Evolutionary conservation across 2,888 invertebrate species (phyloP), one percentile per base, ranked within the genome.

Genomic region (Cantharis flavilabris): DNA sequence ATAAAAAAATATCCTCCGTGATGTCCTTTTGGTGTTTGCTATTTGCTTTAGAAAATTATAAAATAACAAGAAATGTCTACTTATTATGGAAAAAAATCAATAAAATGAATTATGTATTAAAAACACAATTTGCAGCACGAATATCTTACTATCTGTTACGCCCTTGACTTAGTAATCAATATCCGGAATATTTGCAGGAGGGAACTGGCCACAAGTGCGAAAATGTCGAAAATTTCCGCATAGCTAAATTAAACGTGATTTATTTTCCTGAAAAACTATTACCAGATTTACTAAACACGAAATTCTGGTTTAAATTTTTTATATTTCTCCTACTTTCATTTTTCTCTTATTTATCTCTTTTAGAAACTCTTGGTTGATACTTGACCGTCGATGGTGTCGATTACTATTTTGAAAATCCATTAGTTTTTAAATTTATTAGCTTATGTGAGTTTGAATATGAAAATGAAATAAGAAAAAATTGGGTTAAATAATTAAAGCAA

Each of bases 101-200:
- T 72, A 62, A 49, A 64, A 72, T 76, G 71, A 75, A 76, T 76
- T 73, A 73, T 76, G 71, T 33, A 76, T 72, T 65, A 73, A 73
- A 71, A 70, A 70, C 62, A 70, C 65, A 76, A 33, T 72, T 49
- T 73, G 30, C 73, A 49, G 67, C 76, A 76, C 76, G 76, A 76
- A 76, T 18, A 62, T n/a, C 70, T 20, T 30, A 20, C 70, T 76
- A 71, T 73, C 76, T 69, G 70, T 65, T 73, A 73, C 65, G 73
- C 70, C 76, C 76, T 76, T 73, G 73, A 73, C 64, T 72, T 70
- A 67, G 65, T 71, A 76, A 76, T 76, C 76, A 73, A 76, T 76
- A 76, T 76, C 70, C 73, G 72, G 73, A 73, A 62, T 73, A 73
- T 49, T 49, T n/a, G 49, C 49, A 49, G 49, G 49, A 49, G 9